Base-by-base conservation (phyloP, 2,888 invertebrate genomes). In the Orchesellides sinensis region DNA sequence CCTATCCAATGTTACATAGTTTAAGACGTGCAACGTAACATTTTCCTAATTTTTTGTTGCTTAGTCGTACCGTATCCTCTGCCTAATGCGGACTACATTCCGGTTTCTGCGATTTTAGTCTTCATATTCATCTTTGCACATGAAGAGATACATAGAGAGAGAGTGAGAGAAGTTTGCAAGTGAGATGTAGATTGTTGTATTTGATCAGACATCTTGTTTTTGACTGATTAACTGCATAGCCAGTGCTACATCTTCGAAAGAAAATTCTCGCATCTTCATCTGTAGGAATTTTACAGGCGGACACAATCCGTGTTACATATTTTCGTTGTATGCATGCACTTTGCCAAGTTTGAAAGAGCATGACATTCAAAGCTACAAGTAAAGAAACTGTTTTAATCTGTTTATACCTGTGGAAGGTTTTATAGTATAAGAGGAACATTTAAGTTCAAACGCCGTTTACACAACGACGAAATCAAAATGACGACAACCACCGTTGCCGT, bases 391-490 rank as follows among this genome's bases (percentile, higher is more conserved):
- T n/a, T n/a, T n/a, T n/a, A n/a, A n/a, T n/a, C n/a, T n/a, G n/a
- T n/a, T n/a, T n/a, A n/a, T n/a, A n/a, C n/a, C n/a, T n/a, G n/a
- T n/a, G n/a, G n/a, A n/a, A n/a, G n/a, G n/a, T n/a, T n/a, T n/a
- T n/a, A n/a, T n/a, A n/a, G n/a, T n/a, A n/a, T n/a, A n/a, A n/a
- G n/a, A n/a, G n/a, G n/a, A n/a, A n/a, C n/a, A n/a, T n/a, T n/a
- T n/a, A n/a, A n/a, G n/a, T n/a, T n/a, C n/a, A n/a, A n/a, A n/a
- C n/a, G n/a, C n/a, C n/a, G n/a, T n/a, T n/a, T n/a, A n/a, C n/a
- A n/a, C n/a, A n/a, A n/a, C n/a, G n/a, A n/a, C n/a, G 40, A 40
- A 40, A 40, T 17, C 49, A 72, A 72, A 72, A 72, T 72, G 27
- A 35, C 35, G n/a, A 17, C 72, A 10, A 29, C 29, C 5, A 32